Base-by-base conservation (phyloP, 1,140 invertebrate species). In the Conopomorpha cramerella region DNA sequence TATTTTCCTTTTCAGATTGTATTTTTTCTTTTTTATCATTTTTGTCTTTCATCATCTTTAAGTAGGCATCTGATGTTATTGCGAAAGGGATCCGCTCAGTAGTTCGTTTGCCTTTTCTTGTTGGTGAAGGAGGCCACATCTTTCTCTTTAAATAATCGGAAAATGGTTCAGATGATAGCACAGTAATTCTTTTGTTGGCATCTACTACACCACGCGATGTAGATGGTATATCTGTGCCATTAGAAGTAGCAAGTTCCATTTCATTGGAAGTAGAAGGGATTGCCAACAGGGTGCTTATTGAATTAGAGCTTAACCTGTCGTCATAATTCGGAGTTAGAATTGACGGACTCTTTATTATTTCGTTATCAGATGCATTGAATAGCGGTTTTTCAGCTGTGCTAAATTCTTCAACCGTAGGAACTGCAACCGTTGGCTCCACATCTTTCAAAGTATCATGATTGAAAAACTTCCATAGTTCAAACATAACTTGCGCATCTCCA, bases 71-170 rank as follows among this genome's bases (percentile, higher is more conserved):
- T 10, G 40, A 42, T 10, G 40, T 42, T 19, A 46, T 2, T 12
- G 34, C 46, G 30, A 25, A 46, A 36, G 43, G 46, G 15, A 32
- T 12, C 41, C 30, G 36, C 25, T 49, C 46, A 14, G 30, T 27
- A n/a, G 43, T 14, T 40, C 40, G 38, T 14, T 39, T 46, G 14
- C 37, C 34, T 46, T 43, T 46, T 35, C 49, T 36, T 8, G 13
- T 27, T 3, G 49, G 43, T 11, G 19, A 37, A 30, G 36, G 23
- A 23, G 35, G 47, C 39, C 45, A 49, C 19, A 34, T 14, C 8
- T 27, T 16, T 12, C 13, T 46, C 11, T 34, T 18, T 15, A 18
- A 23, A 28, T 25, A 28, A n/a, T 26, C 15, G 12, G 16, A 18
- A 10, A 16, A 30, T 16, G 30, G 10, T 43, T 38, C 26, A 15